Base-by-base conservation (phyloP, 1,140 invertebrate genomes). In the Bilobella aurantiaca region DNA sequence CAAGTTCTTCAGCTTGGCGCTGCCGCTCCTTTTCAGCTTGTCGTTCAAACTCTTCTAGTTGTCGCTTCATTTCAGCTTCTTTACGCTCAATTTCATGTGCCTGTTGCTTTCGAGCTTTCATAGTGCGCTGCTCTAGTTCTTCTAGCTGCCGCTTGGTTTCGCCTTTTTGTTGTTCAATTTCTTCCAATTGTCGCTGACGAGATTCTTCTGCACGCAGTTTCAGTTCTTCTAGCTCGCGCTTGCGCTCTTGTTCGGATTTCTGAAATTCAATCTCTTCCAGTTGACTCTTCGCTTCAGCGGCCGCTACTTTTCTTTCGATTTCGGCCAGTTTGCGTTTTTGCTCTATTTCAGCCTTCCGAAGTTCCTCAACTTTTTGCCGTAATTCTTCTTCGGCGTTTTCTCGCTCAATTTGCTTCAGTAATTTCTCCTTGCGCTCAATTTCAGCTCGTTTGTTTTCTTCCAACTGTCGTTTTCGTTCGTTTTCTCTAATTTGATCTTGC, bases 101-200 rank as follows among this genome's bases (percentile, higher is more conserved):
- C 23, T 53, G 49, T 16, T 5, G 49, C 49, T 53, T n/a, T n/a
- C n/a, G n/a, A n/a, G n/a, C n/a, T n/a, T n/a, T n/a, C n/a, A n/a
- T n/a, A n/a, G n/a, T n/a, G 3, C 49, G 49, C 23, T 53, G 49
- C 49, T 53, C 49, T 12, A 16, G 12, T 23, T 12, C 49, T 53
- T 53, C 8, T 23, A 12, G 5, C 23, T 53, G 49, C 12, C 49
- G 49, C 49, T 53, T 12, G 14, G 5, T 12, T 23, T 53, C 21
- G 23, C 5, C 8, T 23, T 53, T 23, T 18, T 42, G 34, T 18
- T 42, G 8, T 42, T 42, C 34, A 42, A 42, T 42, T 42, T 42
- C 49, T 53, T 53, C 8, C 49, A 53, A 53, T 23, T 53, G 49
- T 16, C 49, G 49, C 49, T 42, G 37, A n/a, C 37, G 37, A n/a